Conservation (phyloP, 2,888 invertebrate species). For the Pterostichus niger region DNA sequence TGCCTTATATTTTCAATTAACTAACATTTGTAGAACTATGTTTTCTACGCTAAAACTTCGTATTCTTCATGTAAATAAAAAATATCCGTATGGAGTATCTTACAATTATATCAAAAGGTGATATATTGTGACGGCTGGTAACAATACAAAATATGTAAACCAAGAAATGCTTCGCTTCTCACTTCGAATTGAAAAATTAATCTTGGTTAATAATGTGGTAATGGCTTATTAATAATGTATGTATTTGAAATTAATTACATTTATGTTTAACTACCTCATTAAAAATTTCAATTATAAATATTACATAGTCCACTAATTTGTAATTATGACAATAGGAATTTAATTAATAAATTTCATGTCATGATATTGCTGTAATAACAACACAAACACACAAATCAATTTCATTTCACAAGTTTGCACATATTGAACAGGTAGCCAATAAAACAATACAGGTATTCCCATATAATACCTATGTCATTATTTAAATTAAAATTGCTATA, state of each 20-base stretch:
- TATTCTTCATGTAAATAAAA: too few species aligned
- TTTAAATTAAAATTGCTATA: too few species aligned
- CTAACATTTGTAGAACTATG: too few species aligned
- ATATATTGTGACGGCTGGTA: too few species aligned
- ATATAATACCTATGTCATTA: too few species aligned
- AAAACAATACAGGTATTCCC: background rate
- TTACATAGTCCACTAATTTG: slow-evolving; percentile 39
- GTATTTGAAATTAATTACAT: slow-evolving; percentile 17
- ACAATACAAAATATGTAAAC: too few species aligned
- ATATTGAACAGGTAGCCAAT: background rate
- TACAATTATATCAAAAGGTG: too few species aligned
- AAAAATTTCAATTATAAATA: slow-evolving; percentile 34
- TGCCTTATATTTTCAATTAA: too few species aligned
- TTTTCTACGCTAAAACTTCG: too few species aligned
- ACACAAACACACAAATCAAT: background rate
- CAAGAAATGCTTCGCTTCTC: too few species aligned
- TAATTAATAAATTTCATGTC: slow-evolving; percentile 33
- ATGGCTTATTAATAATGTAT: slow-evolving; percentile 17
- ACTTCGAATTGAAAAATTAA: too few species aligned
- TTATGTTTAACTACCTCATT: slow-evolving; percentile 3
- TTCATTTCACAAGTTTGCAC: background rate
- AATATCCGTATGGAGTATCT: too few species aligned
- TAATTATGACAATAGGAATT: slow-evolving; percentile 26
- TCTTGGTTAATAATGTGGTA: background rate
- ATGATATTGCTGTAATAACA: background rate